Conservation (phyloP, 2,113 vertebrate genomes). For the Pleuronectes platessa region DNA sequence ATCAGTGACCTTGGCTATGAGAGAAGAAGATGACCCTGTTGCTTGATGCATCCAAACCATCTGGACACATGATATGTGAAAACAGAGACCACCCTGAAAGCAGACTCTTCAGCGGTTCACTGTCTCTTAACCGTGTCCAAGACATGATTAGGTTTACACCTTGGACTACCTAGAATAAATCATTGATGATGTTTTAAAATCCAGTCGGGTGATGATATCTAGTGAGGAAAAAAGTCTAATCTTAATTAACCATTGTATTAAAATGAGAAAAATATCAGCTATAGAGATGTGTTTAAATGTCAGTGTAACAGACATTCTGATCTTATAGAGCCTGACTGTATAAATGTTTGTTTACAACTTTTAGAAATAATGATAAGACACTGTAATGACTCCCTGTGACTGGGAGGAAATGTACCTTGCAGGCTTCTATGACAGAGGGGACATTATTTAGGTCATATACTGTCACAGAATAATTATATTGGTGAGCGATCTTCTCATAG, state of each 20-base stretch:
- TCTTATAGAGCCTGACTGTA: background rate
- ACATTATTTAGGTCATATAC: background rate
- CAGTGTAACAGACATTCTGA: background rate
- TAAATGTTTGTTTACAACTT: background rate
- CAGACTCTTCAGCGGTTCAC: background rate
- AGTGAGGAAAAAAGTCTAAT: background rate
- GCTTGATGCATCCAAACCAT: background rate
- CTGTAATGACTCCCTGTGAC: no score
- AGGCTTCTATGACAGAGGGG: no score
- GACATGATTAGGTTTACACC: background rate
- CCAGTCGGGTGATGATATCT: background rate
- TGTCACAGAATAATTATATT: background rate
- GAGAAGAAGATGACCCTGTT: background rate
- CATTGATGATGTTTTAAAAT: slow-evolving; percentile 12
- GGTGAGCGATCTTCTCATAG: background rate
- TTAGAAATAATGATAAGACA: background rate
- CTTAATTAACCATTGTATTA: background rate
- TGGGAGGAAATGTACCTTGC: no score
- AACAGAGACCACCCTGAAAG: slow-evolving; percentile 9
- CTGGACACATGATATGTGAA: background rate
- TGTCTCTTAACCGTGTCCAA: slow-evolving; percentile 37
- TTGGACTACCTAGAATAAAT: slow-evolving; percentile 25
- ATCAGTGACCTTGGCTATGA: background rate
- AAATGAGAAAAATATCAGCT: background rate
- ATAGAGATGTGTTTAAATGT: background rate